phyloP scores from a whole-genome alignment of 2,888 invertebrate species.

The Xylocampa areola region DNA sequence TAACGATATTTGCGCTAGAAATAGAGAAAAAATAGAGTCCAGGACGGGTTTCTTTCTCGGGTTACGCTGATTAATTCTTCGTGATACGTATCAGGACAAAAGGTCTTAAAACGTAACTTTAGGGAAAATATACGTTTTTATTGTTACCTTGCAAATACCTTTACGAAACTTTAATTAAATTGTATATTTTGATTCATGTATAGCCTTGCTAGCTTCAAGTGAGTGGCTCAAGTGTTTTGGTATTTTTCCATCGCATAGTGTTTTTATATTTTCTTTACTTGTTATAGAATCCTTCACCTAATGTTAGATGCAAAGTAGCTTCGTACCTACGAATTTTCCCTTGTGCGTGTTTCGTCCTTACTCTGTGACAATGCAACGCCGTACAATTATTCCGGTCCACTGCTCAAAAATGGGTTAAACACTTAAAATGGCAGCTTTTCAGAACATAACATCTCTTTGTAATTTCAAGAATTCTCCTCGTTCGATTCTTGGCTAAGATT shows the following conservation, averaged over 20 bases:
- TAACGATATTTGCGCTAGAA: constrained; percentile 47
- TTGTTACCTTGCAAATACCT: constrained; percentile 11
- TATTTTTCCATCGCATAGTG: too few species aligned
- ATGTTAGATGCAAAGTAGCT: too few species aligned
- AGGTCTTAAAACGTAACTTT: constrained; percentile 41
- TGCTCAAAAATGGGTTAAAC: too few species aligned
- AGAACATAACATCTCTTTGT: too few species aligned
- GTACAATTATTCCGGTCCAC: neutral
- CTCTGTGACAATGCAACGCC: neutral
- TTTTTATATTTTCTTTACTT: too few species aligned
- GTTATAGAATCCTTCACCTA: too few species aligned
- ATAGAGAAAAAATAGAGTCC: constrained; percentile 44
- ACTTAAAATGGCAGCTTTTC: too few species aligned
- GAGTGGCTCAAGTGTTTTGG: too few species aligned
- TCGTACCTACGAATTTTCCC: neutral
- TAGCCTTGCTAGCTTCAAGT: too few species aligned
- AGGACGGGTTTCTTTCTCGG: constrained; percentile 27
- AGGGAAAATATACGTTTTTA: constrained; percentile 21
- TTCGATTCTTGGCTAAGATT: neutral
- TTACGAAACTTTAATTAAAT: neutral
- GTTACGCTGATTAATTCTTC: constrained; percentile 53
- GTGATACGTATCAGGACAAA: constrained; percentile 46
- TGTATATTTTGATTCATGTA: too few species aligned
- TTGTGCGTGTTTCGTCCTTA: neutral
- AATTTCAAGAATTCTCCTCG: too few species aligned